A percentile compares a stretch with the other conserved stretches of the same genome.
These are phyloP conservation scores for Andinoacara biseriatus DNA, from an alignment of 2,113 vertebrate species.

Conservation along the genomic window DNA sequence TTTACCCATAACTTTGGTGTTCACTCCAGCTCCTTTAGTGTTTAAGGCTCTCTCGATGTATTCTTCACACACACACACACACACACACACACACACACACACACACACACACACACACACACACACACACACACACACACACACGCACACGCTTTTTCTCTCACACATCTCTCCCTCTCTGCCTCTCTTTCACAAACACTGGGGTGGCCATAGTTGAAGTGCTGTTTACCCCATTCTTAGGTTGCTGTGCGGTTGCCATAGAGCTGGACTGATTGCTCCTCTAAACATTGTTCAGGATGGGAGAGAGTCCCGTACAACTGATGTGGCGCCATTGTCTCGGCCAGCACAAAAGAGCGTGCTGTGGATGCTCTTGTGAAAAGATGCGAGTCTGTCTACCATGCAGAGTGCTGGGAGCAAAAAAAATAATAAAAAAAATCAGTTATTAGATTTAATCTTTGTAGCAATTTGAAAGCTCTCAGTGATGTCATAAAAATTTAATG, in stretches of 20 bases:
- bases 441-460: slow-evolving; percentile 36
- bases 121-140: neutral
- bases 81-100: neutral
- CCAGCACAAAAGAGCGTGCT: slow-evolving; percentile 63
- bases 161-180: slow-evolving; percentile 23
- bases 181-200: slow-evolving; percentile 35
- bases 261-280: slow-evolving; percentile 56
- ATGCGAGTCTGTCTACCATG: slow-evolving; percentile 30
- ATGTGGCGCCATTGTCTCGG: slow-evolving; percentile 64
- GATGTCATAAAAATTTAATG: neutral
- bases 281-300: slow-evolving; percentile 69
- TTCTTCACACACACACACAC: neutral
- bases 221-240: slow-evolving; percentile 78
- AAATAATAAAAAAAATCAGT: neutral
- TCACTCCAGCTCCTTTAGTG: neutral
- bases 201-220: slow-evolving; percentile 64
- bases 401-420: slow-evolving; percentile 15
- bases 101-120: neutral
- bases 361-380: slow-evolving; percentile 60
- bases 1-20: no score
- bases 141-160: neutral
- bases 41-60: neutral
- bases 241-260: slow-evolving; percentile 73
- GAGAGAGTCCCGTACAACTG: slow-evolving; percentile 60
- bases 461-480: neutral